Percentiles rank a stretch among this genome's conserved stretches.
phyloP scores from a whole-genome alignment of 2,888 invertebrate species.

The Nebria salina region DNA sequence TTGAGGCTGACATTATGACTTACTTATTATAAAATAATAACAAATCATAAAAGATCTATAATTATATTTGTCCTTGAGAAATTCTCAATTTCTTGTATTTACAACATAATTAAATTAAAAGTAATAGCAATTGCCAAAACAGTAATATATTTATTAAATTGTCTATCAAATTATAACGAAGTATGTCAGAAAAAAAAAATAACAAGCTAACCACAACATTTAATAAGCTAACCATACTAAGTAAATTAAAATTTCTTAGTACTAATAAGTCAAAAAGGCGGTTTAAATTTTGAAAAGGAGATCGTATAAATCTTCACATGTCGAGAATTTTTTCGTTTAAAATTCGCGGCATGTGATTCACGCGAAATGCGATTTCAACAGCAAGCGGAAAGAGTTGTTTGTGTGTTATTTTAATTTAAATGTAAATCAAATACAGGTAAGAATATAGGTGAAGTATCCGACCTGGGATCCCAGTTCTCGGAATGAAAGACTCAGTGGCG shows the following conservation, averaged over 20 bases:
- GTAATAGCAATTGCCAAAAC: neutral
- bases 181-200: neutral
- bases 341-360: slow-evolving; percentile 33
- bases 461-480: neutral
- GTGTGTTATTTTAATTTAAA: slow-evolving; percentile 41
- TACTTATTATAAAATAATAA: neutral
- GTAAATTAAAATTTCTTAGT: neutral
- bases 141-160: neutral
- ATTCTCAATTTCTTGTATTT: neutral
- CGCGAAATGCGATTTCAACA: slow-evolving; percentile 9
- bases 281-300: neutral
- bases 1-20: neutral
- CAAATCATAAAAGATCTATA: neutral
- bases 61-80: neutral
- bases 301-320: slow-evolving; percentile 34
- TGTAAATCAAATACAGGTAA: slow-evolving; percentile 40
- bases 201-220: neutral
- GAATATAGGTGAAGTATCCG: neutral
- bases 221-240: neutral
- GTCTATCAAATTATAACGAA: neutral
- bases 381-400: neutral
- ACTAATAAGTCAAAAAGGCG: neutral
- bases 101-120: neutral
- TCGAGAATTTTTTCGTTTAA: slow-evolving; percentile 14
- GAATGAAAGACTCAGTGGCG: neutral